phyloP scores from a whole-genome alignment of 2,797 vertebrate species.

The Epinephelus malabaricus region DNA sequence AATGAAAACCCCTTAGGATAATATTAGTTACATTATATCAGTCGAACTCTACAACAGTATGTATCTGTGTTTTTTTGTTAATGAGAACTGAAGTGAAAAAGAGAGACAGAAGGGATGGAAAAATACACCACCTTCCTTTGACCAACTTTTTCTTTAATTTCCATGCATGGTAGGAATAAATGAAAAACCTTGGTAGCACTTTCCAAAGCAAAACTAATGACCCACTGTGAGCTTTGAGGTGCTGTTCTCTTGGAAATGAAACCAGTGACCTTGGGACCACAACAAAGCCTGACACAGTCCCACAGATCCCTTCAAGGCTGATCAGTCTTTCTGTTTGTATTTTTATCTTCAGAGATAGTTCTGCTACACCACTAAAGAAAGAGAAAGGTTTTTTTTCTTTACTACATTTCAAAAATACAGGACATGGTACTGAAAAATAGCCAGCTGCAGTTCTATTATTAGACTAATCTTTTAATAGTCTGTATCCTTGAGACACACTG shows the following conservation, averaged over 20 bases:
- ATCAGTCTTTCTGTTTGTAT: constrained; percentile 56
- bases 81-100: constrained; percentile 13
- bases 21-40: background rate
- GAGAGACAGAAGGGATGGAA: constrained; percentile 13
- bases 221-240: constrained; percentile 49
- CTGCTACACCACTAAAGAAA: constrained; percentile 26
- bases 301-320: constrained; percentile 60
- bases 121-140: constrained; percentile 24
- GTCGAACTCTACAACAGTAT: constrained; percentile 3
- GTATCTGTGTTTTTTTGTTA: constrained; percentile 15
- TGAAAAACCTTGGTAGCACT: constrained; percentile 57
- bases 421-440: constrained; percentile 23
- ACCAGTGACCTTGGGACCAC: constrained; percentile 48
- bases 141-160: constrained; percentile 49
- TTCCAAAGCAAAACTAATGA: constrained; percentile 51
- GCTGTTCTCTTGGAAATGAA: constrained; percentile 52
- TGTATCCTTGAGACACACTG: constrained; percentile 25
- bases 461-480: constrained; percentile 28
- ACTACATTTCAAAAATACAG: constrained; percentile 24
- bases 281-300: constrained; percentile 43
- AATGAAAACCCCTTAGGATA: too few species aligned
- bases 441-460: constrained; percentile 38
- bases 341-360: constrained; percentile 50
- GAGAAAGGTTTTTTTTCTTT: background rate
- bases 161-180: constrained; percentile 59